These are phyloP conservation scores for Crocidura indochinensis DNA, from an alignment of 2,797 vertebrate genomes.

Conservation along the genomic window DNA sequence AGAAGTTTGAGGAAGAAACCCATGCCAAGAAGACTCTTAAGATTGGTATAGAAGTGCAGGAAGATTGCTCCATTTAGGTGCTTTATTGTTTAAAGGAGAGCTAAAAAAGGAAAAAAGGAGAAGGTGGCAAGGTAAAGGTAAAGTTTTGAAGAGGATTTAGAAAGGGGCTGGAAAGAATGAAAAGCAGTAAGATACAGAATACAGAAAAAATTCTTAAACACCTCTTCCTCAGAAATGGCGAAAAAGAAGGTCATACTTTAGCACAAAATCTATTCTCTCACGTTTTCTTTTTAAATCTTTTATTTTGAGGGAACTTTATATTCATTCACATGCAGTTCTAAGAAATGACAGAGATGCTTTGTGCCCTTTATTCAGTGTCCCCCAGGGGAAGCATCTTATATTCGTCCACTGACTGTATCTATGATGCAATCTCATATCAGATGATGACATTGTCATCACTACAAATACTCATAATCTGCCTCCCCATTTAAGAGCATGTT, in stretches of 20 bases:
- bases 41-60: neutral
- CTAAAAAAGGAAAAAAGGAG: neutral
- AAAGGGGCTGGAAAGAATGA: neutral
- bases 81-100: neutral
- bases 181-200: no score
- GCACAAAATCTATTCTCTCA: neutral
- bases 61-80: neutral
- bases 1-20: neutral
- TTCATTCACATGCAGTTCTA: conserved; percentile 17
- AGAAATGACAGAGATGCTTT: neutral
- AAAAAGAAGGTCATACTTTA: neutral
- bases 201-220: neutral
- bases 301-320: conserved; percentile 26
- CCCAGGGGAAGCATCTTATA: neutral
- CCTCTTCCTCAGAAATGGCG: neutral
- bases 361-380: neutral
- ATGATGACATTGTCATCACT: neutral
- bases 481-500: no score
- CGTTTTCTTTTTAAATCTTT: conserved; percentile 25
- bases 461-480: neutral
- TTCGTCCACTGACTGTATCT: no score
- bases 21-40: neutral
- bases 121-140: neutral
- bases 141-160: neutral
- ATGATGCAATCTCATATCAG: neutral